Percentiles rank a stretch among this genome's conserved stretches.
Evolutionary conservation across 2,888 invertebrate genomes (phyloP).

Genomic region (Troides aeacus): DNA sequence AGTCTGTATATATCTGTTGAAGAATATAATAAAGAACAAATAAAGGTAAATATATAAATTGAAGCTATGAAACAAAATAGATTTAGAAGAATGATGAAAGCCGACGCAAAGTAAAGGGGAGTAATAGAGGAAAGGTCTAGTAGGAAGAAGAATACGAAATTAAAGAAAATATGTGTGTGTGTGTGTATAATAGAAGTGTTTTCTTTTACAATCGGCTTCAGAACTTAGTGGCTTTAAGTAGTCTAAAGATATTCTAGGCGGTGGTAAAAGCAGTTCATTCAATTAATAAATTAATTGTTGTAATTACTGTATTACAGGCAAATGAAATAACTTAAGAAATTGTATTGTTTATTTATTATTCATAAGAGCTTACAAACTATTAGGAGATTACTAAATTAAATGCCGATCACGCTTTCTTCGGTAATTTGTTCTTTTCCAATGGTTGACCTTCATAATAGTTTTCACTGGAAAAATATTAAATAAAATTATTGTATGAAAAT

Average conservation of each 20-base stretch:
- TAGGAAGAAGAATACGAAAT: not conserved
- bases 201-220: not conserved
- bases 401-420: conserved; percentile 67
- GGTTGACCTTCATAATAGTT: conserved; percentile 83
- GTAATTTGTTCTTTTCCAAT: conserved; percentile 64
- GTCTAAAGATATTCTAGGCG: not conserved
- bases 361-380: conserved; percentile 29
- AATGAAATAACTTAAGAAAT: conserved; percentile 25
- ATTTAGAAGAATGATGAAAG: too few species aligned
- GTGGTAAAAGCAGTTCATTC: too few species aligned
- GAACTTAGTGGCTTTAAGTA: not conserved
- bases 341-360: conserved; percentile 38
- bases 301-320: not conserved
- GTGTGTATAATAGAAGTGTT: not conserved
- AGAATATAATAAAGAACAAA: not conserved
- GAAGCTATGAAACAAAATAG: too few species aligned
- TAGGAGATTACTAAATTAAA: conserved; percentile 33
- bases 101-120: too few species aligned
- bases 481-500: conserved; percentile 5
- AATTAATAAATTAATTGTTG: too few species aligned
- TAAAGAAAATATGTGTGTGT: not conserved
- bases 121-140: too few species aligned
- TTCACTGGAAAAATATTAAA: conserved; percentile 76
- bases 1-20: not conserved
- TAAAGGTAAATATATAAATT: too few species aligned